Percentiles rank a stretch among this genome's conserved stretches.
phyloP scores from a whole-genome alignment of 2,888 invertebrate species.

The Gibbula magus region DNA sequence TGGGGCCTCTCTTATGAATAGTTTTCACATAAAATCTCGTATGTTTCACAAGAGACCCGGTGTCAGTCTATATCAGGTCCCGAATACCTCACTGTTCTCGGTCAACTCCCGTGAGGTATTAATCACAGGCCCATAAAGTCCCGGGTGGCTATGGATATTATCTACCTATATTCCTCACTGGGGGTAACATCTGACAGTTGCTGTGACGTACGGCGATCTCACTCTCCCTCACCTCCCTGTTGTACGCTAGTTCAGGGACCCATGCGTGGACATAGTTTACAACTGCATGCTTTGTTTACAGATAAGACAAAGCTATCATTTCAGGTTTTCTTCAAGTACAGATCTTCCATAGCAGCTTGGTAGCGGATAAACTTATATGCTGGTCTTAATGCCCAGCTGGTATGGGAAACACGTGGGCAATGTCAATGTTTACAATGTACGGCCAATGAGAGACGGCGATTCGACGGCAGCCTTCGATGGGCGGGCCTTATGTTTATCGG shows the following conservation, averaged over 20 bases:
- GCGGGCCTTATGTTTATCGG: constrained; percentile 24
- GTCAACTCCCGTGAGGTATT: background rate
- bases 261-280: background rate
- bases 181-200: background rate
- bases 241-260: no score
- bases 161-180: background rate
- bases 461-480: background rate
- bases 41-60: no score
- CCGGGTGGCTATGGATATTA: background rate
- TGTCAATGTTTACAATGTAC: constrained; percentile 18
- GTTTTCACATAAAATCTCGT: no score
- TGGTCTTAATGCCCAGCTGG: constrained; percentile 1
- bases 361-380: background rate
- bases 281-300: background rate
- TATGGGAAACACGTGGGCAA: constrained; percentile 12
- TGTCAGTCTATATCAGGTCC: no score
- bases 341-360: background rate
- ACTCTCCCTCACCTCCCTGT: no score
- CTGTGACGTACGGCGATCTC: background rate
- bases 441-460: constrained; percentile 15
- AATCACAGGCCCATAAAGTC: background rate
- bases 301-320: constrained; percentile 13
- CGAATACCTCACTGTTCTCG: no score
- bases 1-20: no score
- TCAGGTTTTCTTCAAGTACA: background rate